phyloP scores from a whole-genome alignment of 2,113 vertebrate genomes.

The Triplophysa siluroides region DNA sequence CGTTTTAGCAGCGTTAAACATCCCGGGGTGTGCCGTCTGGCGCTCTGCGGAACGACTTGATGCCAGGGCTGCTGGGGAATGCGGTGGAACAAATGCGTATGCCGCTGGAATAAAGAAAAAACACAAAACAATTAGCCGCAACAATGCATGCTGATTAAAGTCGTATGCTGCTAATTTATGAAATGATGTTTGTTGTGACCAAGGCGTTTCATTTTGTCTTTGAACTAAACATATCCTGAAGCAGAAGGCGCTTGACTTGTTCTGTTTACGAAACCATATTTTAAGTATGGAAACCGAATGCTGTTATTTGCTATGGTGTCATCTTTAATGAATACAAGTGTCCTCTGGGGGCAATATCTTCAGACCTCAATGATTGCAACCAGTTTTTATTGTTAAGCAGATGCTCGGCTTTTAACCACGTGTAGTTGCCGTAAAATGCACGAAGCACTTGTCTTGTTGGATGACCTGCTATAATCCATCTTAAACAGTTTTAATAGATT shows the following conservation, averaged over 20 bases:
- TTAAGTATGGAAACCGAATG: background rate
- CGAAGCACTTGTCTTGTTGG: too few species aligned
- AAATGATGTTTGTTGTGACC: conserved; percentile 6
- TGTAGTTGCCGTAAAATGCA: background rate
- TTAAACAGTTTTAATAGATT: too few species aligned
- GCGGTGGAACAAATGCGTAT: conserved; percentile 22
- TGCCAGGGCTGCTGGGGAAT: conserved; percentile 25
- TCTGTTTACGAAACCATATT: background rate
- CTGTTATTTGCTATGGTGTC: conserved; percentile 4
- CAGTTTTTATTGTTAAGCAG: conserved; percentile 1
- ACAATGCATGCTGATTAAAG: conserved; percentile 25
- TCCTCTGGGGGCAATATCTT: background rate
- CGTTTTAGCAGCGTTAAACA: conserved; percentile 27
- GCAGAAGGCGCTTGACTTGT: conserved; percentile 18
- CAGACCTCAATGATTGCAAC: background rate
- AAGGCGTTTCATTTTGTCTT: conserved; percentile 14
- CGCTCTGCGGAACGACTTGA: conserved; percentile 44
- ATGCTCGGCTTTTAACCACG: background rate
- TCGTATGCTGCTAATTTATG: conserved; percentile 24
- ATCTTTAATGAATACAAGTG: conserved; percentile 14
- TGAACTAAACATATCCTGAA: conserved; percentile 17
- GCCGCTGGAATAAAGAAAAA: conserved; percentile 16
- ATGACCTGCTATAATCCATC: too few species aligned
- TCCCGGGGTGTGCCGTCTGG: conserved; percentile 53
- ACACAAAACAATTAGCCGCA: conserved; percentile 34